phyloP scores from a whole-genome alignment of 2,888 invertebrate genomes.

The Acanthoscelides obtectus region DNA sequence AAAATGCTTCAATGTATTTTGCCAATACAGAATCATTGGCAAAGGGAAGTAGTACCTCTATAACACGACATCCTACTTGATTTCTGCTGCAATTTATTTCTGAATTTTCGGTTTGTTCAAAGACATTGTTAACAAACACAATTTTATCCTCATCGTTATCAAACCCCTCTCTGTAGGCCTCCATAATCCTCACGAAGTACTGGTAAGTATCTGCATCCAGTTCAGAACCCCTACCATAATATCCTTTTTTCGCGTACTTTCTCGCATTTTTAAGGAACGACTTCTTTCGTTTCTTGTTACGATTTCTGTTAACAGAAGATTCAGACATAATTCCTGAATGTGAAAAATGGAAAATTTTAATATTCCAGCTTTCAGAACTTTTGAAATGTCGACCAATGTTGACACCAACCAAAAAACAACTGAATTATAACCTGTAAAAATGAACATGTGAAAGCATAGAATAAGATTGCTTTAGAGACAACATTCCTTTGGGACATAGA shows the following conservation, averaged over 20 bases:
- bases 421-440: too few relatives aligned
- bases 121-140: slow-evolving; percentile 69
- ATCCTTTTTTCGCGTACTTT: slow-evolving; percentile 71
- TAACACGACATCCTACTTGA: slow-evolving; percentile 72
- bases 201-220: slow-evolving; percentile 70
- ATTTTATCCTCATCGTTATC: slow-evolving; percentile 66
- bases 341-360: neutral
- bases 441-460: too few relatives aligned
- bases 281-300: slow-evolving; percentile 59
- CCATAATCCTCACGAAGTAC: slow-evolving; percentile 72
- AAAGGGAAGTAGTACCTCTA: slow-evolving; percentile 71
- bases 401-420: too few relatives aligned
- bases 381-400: too few relatives aligned
- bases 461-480: too few relatives aligned
- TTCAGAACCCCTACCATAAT: slow-evolving; percentile 65
- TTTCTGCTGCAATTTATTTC: slow-evolving; percentile 73
- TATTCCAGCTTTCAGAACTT: too few relatives aligned
- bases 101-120: slow-evolving; percentile 64
- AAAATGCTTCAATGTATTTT: slow-evolving; percentile 59
- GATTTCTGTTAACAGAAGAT: slow-evolving; percentile 15
- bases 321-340: slow-evolving; percentile 23
- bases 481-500: too few relatives aligned
- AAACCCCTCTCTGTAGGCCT: slow-evolving; percentile 64
- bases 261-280: slow-evolving; percentile 67
- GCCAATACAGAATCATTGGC: slow-evolving; percentile 60